phyloP scores from a whole-genome alignment of 2,888 invertebrate genomes.

The Thysanoteuthis rhombus region DNA sequence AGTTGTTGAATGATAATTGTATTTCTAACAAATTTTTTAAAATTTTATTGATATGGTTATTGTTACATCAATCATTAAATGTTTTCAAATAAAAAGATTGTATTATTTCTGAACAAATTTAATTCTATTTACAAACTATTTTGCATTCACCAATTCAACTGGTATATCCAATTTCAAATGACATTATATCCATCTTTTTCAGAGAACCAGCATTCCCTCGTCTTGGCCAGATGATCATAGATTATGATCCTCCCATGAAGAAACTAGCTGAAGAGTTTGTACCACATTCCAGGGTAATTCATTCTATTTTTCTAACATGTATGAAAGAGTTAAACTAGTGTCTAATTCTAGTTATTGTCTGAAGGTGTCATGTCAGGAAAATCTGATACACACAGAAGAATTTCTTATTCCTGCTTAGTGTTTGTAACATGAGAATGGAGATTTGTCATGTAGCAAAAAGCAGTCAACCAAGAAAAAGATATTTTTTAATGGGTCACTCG shows the following conservation, averaged over 20 bases:
- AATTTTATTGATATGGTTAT: too few species aligned
- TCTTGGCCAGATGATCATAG: slow-evolving; percentile 95
- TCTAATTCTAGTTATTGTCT: not conserved
- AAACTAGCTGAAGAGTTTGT: slow-evolving; percentile 96
- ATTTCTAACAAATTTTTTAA: too few species aligned
- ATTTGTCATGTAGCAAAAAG: too few species aligned
- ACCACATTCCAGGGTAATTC: slow-evolving; percentile 82
- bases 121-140: not conserved
- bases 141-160: not conserved
- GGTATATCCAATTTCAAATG: not conserved
- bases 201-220: slow-evolving; percentile 80
- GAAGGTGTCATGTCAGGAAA: too few species aligned
- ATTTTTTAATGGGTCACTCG: too few species aligned
- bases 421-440: too few species aligned
- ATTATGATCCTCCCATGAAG: slow-evolving; percentile 93
- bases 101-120: not conserved
- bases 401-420: too few species aligned
- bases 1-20: too few species aligned
- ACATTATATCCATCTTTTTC: slow-evolving; percentile 35
- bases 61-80: too few species aligned
- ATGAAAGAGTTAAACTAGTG: not conserved
- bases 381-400: not conserved
- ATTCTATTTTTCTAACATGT: not conserved
- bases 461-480: too few species aligned
- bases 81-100: too few species aligned